Evolutionary conservation across 2,797 vertebrate species (phyloP), one percentile per base, ranked within the genome.

Genomic region (Calcarius lapponicus): DNA sequence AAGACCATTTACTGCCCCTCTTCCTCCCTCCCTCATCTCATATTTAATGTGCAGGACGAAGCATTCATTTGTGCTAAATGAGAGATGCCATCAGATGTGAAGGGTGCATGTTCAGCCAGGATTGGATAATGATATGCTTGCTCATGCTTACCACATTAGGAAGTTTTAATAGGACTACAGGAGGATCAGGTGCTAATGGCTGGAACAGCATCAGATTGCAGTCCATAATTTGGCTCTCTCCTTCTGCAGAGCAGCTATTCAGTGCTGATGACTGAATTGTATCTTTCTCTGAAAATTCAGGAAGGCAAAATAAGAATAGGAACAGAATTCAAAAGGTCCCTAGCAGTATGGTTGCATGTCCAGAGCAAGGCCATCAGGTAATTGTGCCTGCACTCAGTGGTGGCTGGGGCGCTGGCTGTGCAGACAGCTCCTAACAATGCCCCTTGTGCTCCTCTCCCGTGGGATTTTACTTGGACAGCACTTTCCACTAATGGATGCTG

Each of bases 41-140:
- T 62, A 92, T 76, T 86, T 90, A 75, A 82, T 21, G 67, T 76
- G 64, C 48, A 91, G 71, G 66, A 75, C 3, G 34, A 91, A 73
- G 40, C 76, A 75, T 42, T 91, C 66, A 25, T 91, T 90, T 81
- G 56, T 31, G 31, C 69, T 84, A 90, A 88, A 81, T 70, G 82
- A 92, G 82, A 94, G 51, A 93, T 95, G 73, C 96, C 95, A 91
- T 92, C 83, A 96, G 87, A 94, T 56, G 65, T 70, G 79, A 90
- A 78, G 58, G 54, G 50, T 86, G 86, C 79, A 45, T 38, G 83
- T 80, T 88, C 70, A 96, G 22, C 70, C 60, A 92, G 82, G 70
- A 76, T 50, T 12, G 1, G 76, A 62, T 96, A 96, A 97, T 94
- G 51, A 92, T 96, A 94, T 96, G 96, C 95, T 90, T 94, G 38